Evolutionary conservation across 2,888 invertebrate species (phyloP).

Genomic region (Trachelus stipa): DNA sequence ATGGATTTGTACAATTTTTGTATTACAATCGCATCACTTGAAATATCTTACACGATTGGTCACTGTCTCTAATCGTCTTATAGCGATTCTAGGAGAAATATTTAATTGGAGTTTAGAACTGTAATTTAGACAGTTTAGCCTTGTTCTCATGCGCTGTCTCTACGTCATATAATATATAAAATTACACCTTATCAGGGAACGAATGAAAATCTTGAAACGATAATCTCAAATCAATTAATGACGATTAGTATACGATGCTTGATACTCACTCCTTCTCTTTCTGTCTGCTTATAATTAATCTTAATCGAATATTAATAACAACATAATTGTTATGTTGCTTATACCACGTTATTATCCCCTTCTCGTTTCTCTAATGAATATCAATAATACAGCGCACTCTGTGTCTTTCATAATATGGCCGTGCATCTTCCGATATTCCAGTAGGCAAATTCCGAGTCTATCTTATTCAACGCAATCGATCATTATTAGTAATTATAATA

Average conservation of each 20-base stretch:
- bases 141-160: constrained; percentile 24
- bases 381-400: constrained; percentile 36
- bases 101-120: background rate
- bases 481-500: background rate
- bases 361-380: background rate
- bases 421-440: constrained; percentile 13
- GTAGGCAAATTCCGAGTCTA: constrained; percentile 21
- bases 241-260: constrained; percentile 55
- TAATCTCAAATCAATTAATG: constrained; percentile 30
- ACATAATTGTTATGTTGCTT: constrained; percentile 45
- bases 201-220: constrained; percentile 17
- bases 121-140: constrained; percentile 33
- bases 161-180: constrained; percentile 12
- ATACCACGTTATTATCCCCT: constrained; percentile 40
- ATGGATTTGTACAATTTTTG: background rate
- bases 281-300: constrained; percentile 65
- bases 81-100: background rate
- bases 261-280: constrained; percentile 67
- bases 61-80: background rate
- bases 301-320: constrained; percentile 37
- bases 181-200: constrained; percentile 14
- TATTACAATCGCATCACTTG: background rate
- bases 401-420: constrained; percentile 16
- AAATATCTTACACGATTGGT: background rate
- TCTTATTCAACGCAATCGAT: background rate